These are phyloP conservation scores for Diadromus collaris DNA, from an alignment of 2,888 invertebrate species.

Conservation along the genomic window DNA sequence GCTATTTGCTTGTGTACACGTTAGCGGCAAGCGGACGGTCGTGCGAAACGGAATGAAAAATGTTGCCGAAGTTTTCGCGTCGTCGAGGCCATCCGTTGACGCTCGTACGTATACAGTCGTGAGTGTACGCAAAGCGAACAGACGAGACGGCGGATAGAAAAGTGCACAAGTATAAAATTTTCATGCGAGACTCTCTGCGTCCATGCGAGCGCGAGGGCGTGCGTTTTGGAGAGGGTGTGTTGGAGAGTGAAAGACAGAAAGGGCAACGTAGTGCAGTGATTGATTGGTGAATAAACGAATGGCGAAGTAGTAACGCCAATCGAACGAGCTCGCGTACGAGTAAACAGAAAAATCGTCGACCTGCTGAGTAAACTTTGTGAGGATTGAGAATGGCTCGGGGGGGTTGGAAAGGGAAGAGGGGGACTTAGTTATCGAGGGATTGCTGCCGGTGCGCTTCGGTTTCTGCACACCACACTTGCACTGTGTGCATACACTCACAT, in stretches of 20 bases:
- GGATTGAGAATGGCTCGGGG: constrained; percentile 25
- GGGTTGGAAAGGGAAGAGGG: constrained; percentile 3
- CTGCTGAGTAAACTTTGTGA: constrained; percentile 27
- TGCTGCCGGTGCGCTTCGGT: constrained; percentile 15
- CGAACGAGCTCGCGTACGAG: constrained; percentile 21
- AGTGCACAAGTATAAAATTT: constrained; percentile 18
- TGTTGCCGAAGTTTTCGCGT: constrained; percentile 30
- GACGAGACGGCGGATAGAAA: constrained; percentile 22
- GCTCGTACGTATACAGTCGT: background rate
- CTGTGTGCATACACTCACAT: constrained; percentile 8
- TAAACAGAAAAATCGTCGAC: constrained; percentile 26
- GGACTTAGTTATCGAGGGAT: constrained; percentile 36
- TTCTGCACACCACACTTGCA: constrained; percentile 14
- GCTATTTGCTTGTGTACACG: constrained; percentile 36
- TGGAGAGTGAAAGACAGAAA: background rate
- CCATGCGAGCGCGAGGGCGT: background rate
- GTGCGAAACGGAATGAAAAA: constrained; percentile 43
- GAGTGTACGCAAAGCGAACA: constrained; percentile 4
- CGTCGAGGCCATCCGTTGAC: constrained; percentile 2
- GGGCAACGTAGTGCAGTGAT: constrained; percentile 14
- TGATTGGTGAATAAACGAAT: constrained; percentile 43
- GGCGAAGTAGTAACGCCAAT: constrained; percentile 32
- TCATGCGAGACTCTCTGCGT: background rate
- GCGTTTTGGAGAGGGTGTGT: background rate
- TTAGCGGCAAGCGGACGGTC: background rate